Base-by-base conservation (phyloP, 2,888 invertebrate species). In the Cantharis flavilabris region DNA sequence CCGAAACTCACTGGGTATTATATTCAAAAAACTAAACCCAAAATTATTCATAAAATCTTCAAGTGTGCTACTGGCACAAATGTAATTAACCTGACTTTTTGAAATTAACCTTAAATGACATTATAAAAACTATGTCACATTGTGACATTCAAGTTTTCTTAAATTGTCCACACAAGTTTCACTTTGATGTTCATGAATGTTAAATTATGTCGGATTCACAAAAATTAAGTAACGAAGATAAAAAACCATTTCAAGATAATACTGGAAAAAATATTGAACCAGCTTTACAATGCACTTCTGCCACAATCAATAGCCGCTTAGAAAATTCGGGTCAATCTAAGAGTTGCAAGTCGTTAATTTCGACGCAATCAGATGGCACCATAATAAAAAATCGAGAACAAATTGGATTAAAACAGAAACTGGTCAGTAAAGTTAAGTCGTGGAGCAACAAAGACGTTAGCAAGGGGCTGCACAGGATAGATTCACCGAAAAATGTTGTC, bases 401-500 rank as follows among this genome's bases (percentile, higher is more conserved):
- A 10, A 64, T 63, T 16, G 79, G 79, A n/a, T 73, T 80, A 62
- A 82, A 81, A 64, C 82, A 81, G 64, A 82, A 82, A 76, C 62
- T 80, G 26, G 81, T 81, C 7, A 81, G 80, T 70, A 80, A 80
- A 70, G 80, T 81, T 26, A 82, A 81, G 70, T 78, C 75, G 30
- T 80, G 82, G 80, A 80, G 78, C 70, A 81, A 62, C 20, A 81
- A 78, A 71, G 80, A 80, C 30, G 72, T 69, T 13, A 79, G 73
- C 20, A 64, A 70, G 11, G 28, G 23, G 7, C 23, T n/a, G 3
- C 23, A 16, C 9, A 18, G 14, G 10, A 14, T 69, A 69, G 69
- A 23, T 73, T 20, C 20, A 11, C 73, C 78, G 64, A 63, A 80
- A 79, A 73, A 75, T 18, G 69, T 49, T 73, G 20, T 75, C n/a